phyloP scores from a whole-genome alignment of 2,797 vertebrate genomes.

The Rhynchonycteris naso region DNA sequence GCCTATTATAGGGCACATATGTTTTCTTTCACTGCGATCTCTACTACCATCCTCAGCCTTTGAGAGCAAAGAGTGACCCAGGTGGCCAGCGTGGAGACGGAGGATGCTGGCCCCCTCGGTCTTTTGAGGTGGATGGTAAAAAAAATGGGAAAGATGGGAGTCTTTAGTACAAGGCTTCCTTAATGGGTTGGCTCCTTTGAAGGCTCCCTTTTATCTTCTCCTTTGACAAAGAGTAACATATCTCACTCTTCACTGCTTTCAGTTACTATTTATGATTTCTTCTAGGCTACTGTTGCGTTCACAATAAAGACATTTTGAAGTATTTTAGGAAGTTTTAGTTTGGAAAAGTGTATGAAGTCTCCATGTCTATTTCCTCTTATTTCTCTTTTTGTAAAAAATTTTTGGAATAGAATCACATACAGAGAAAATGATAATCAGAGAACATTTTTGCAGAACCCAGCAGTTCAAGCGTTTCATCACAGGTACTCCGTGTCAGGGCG shows the following conservation, averaged over 20 bases:
- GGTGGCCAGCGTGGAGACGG: neutral
- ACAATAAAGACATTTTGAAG: neutral
- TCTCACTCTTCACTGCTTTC: neutral
- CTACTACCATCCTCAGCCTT: neutral
- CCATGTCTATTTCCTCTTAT: neutral
- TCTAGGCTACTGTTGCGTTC: neutral
- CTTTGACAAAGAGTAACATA: neutral
- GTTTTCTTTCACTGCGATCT: neutral
- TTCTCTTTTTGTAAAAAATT: neutral
- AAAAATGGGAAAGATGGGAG: neutral
- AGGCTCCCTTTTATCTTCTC: neutral
- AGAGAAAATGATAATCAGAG: constrained; percentile 17
- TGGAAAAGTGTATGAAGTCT: neutral
- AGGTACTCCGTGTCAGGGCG: neutral
- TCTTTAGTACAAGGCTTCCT: neutral
- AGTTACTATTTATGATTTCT: neutral
- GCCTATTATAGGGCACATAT: neutral
- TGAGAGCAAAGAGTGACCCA: neutral
- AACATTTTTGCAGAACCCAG: neutral
- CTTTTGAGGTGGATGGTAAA: neutral
- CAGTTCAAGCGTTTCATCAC: neutral
- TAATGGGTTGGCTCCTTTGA: neutral
- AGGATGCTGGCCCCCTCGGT: neutral
- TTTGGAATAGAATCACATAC: neutral
- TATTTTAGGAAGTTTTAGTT: constrained; percentile 3